A percentile compares a stretch with the other conserved stretches of the same genome.
Evolutionary conservation across 1,140 invertebrate genomes (phyloP).

Genomic region (Steinernema feltiae): DNA sequence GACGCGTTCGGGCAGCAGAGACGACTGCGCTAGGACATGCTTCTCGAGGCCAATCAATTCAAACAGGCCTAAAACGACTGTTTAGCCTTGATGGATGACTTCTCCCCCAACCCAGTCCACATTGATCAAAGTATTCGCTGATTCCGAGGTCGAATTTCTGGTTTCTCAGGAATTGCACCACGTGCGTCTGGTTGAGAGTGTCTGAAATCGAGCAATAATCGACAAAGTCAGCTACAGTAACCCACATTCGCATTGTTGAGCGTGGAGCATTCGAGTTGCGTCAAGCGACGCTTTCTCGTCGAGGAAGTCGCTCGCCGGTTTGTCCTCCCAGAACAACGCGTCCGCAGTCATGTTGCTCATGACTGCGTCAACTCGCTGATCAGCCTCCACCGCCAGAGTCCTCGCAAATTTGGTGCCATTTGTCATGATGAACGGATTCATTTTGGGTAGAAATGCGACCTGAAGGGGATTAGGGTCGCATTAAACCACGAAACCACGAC

Average conservation of each 20-base stretch:
- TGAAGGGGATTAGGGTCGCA: neutral
- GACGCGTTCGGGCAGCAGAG: neutral
- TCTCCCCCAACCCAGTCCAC: neutral
- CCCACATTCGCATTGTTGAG: neutral
- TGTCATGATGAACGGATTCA: neutral
- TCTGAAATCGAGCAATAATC: neutral
- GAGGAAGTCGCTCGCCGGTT: neutral
- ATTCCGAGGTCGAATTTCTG: neutral
- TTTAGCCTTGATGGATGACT: neutral
- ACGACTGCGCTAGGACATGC: neutral
- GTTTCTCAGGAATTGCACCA: neutral
- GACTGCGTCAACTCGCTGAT: neutral
- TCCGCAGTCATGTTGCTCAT: neutral
- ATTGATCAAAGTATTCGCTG: neutral
- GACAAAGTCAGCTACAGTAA: neutral
- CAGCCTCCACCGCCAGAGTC: neutral
- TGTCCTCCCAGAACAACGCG: neutral
- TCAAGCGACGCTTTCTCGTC: neutral
- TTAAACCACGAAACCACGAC: neutral
- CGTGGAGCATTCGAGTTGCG: neutral
- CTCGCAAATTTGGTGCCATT: conserved; percentile 17
- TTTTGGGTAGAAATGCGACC: conserved; percentile 12
- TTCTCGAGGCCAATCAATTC: neutral
- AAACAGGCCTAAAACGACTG: neutral
- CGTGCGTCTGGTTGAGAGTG: neutral